These are phyloP conservation scores for Darwinula stevensoni DNA, from an alignment of 2,888 invertebrate genomes.

Conservation along the genomic window DNA sequence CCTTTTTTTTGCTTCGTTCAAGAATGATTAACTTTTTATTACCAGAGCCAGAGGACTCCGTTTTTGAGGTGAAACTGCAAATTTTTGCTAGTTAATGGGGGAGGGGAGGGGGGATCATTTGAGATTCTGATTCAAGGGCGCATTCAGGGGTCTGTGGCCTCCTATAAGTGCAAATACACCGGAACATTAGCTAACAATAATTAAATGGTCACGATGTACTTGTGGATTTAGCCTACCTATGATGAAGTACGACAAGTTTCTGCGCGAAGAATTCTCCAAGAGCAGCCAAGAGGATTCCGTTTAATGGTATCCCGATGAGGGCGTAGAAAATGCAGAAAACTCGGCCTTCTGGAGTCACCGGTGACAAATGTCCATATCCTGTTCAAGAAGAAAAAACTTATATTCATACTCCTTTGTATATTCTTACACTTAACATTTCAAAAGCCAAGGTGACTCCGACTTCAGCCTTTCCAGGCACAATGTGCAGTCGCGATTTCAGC, in stretches of 20 bases:
- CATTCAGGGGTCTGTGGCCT: too few species aligned
- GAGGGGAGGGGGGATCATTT: too few species aligned
- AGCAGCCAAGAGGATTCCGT: slow-evolving; percentile 38
- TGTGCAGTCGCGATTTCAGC: neutral
- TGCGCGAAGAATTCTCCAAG: slow-evolving; percentile 45
- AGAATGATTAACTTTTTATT: too few species aligned
- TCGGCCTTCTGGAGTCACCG: slow-evolving; percentile 43
- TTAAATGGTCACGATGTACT: too few species aligned
- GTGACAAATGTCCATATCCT: slow-evolving; percentile 72
- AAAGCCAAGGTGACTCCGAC: neutral
- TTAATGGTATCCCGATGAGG: slow-evolving; percentile 54
- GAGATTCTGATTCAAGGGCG: too few species aligned
- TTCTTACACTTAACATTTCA: neutral
- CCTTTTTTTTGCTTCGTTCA: too few species aligned
- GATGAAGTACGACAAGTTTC: neutral
- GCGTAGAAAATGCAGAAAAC: slow-evolving; percentile 65
- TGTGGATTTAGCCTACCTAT: too few species aligned
- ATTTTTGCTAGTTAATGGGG: too few species aligned
- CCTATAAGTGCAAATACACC: too few species aligned
- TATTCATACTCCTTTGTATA: neutral
- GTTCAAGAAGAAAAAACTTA: slow-evolving; percentile 14
- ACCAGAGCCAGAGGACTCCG: too few species aligned
- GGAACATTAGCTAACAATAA: too few species aligned
- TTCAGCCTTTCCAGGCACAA: neutral
- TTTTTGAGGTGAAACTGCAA: too few species aligned